Conservation (phyloP, 1,140 invertebrate species). For the Cydia amplana region DNA sequence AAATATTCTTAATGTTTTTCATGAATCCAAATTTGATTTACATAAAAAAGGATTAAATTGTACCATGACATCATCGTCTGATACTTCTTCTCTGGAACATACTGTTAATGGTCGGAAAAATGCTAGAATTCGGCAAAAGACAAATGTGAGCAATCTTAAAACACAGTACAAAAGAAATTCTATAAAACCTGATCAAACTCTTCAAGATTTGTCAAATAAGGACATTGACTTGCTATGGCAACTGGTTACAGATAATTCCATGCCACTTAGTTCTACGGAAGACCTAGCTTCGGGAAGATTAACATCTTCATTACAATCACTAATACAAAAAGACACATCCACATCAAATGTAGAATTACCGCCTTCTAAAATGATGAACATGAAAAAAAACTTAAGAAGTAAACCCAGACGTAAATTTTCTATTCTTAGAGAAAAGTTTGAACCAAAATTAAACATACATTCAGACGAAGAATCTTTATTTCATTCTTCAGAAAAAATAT, state of each 20-base stretch:
- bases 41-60: conserved; percentile 54
- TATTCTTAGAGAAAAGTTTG: conserved; percentile 81
- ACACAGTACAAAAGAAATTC: conserved; percentile 55
- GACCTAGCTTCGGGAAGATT: conserved; percentile 64
- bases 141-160: conserved; percentile 48
- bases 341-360: conserved; percentile 50
- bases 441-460: conserved; percentile 76
- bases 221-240: conserved; percentile 78
- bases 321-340: conserved; percentile 71
- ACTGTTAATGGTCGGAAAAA: conserved; percentile 49
- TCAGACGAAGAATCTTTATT: conserved; percentile 75
- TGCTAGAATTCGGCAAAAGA: conserved; percentile 52
- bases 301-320: conserved; percentile 74
- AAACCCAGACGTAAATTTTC: conserved; percentile 82
- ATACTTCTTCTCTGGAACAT: conserved; percentile 39
- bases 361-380: conserved; percentile 59
- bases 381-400: conserved; percentile 68
- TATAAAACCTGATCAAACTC: conserved; percentile 51
- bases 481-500: conserved; percentile 59
- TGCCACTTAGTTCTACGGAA: conserved; percentile 58
- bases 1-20: conserved; percentile 59
- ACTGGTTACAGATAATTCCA: conserved; percentile 69
- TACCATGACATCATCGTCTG: conserved; percentile 27
- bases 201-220: conserved; percentile 74
- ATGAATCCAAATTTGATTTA: conserved; percentile 54